Base-by-base conservation (phyloP, 2,113 vertebrate genomes). In the Thamnaconus septentrionalis region DNA sequence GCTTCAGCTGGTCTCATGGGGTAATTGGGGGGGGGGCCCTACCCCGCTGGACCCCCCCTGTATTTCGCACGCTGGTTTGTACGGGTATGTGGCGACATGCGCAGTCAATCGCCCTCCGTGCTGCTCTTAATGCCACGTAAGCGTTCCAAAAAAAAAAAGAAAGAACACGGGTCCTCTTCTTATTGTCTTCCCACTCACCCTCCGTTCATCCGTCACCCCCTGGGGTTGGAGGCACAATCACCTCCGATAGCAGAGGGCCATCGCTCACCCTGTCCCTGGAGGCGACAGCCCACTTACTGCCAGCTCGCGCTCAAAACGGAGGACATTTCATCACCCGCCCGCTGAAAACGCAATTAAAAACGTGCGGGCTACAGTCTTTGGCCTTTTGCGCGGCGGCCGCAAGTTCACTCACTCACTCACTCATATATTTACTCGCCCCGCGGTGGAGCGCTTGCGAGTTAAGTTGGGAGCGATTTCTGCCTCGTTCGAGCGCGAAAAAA, bases 241-340 rank as follows among this genome's bases (percentile, higher is more conserved):
- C 77, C 84, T 84, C 73, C 10, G 71, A 85, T 82, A 83, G 85
- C 55, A 61, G 69, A 10, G 42, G 69, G 66, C 79, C 82, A 85
- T 88, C 67, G 80, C 79, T 89, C 86, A 89, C 79, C 39, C 69
- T 80, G 81, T 88, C 85, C 83, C 87, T 71, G 69, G 65, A 87
- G 87, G 89, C 78, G 79, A 89, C 85, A 84, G 67, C 61, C 88
- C 82, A 88, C 85, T 88, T 87, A 88, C 88, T 84, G 83, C 83
- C 83, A 81, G 65, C 83, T 63, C 66, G 42, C 42, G 79, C 73
- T 84, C 77, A 76, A 85, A 31, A 87, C 74, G 80, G 82, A 80
- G 67, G 85, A 84, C 80, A 75, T 87, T 86, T 85, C 84, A 87
- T 87, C 88, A 86, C 81, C 74, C 18, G 18, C 18, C 68, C 12